Evolutionary conservation across 1,140 invertebrate species (phyloP).

Genomic region (Drosophila ananassae): DNA sequence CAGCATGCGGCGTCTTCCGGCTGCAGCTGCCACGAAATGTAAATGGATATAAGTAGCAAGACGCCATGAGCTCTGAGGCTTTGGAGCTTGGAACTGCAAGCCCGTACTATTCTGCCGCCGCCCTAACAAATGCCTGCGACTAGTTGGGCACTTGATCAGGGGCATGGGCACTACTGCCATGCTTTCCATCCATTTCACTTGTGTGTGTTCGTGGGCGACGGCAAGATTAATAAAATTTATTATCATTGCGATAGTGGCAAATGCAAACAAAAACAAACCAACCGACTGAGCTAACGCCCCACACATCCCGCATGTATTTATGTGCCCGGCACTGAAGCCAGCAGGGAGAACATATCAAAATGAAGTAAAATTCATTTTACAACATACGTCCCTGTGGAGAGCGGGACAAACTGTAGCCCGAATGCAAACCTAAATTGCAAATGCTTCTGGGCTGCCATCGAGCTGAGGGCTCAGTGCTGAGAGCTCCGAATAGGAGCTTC

Average conservation of each 20-base stretch:
- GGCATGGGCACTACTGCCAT: slow-evolving; percentile 7
- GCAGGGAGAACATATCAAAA: slow-evolving; percentile 79
- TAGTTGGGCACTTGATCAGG: slow-evolving; percentile 62
- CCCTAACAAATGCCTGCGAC: slow-evolving; percentile 63
- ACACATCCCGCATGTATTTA: slow-evolving; percentile 66
- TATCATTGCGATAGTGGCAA: slow-evolving; percentile 75
- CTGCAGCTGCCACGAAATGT: slow-evolving; percentile 44
- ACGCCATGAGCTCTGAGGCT: slow-evolving; percentile 1
- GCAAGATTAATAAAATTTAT: slow-evolving; percentile 81
- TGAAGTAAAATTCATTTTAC: slow-evolving; percentile 82
- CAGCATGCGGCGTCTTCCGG: slow-evolving; percentile 32
- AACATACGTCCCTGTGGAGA: slow-evolving; percentile 39
- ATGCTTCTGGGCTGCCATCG: slow-evolving; percentile 63
- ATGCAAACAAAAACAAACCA: slow-evolving; percentile 32
- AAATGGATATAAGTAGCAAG: slow-evolving; percentile 68
- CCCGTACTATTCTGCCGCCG: slow-evolving; percentile 30
- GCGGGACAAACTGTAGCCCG: slow-evolving; percentile 24
- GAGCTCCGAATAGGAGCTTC: no score
- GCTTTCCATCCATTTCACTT: slow-evolving; percentile 24
- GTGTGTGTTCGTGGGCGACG: slow-evolving; percentile 42
- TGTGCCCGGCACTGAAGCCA: slow-evolving; percentile 60
- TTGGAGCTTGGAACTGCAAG: not conserved
- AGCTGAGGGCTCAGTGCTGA: slow-evolving; percentile 42
- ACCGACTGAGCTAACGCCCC: slow-evolving; percentile 25
- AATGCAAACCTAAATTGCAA: slow-evolving; percentile 69